A percentile compares a stretch with the other conserved stretches of the same genome.
Conservation (phyloP, 2,888 invertebrate species). For the Celastrina argiolus region DNA sequence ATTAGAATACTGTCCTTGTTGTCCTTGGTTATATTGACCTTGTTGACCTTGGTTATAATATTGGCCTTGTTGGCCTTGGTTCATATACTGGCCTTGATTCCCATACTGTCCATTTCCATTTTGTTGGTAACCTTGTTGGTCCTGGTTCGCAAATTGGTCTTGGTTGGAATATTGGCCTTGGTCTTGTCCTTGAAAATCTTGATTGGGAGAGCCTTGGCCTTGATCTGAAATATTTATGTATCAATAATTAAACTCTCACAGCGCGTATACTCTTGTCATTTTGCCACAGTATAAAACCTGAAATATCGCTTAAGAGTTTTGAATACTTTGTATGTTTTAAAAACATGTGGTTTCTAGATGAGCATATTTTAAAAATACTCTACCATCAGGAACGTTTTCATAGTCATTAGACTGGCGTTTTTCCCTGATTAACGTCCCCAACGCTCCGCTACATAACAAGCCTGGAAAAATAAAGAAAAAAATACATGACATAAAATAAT, state of each 20-base stretch:
- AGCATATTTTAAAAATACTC: not conserved
- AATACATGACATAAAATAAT: not conserved
- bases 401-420: constrained; percentile 19
- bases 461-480: not conserved
- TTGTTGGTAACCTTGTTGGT: not conserved
- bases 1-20: constrained; percentile 3
- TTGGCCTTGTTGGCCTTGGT: not conserved
- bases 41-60: not conserved
- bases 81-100: not conserved
- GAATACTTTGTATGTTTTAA: no score
- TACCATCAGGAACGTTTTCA: constrained; percentile 10
- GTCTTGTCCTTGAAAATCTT: constrained; percentile 2
- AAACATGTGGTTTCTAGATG: no score
- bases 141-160: not conserved
- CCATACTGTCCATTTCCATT: not conserved
- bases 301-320: no score
- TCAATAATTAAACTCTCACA: no score
- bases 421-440: not conserved
- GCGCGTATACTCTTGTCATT: no score
- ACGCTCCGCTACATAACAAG: not conserved
- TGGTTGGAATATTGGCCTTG: not conserved
- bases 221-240: constrained; percentile 4
- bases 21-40: not conserved
- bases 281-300: no score
- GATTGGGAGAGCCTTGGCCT: not conserved